phyloP scores from a whole-genome alignment of 2,797 vertebrate genomes.

The Sebastes iracundus region DNA sequence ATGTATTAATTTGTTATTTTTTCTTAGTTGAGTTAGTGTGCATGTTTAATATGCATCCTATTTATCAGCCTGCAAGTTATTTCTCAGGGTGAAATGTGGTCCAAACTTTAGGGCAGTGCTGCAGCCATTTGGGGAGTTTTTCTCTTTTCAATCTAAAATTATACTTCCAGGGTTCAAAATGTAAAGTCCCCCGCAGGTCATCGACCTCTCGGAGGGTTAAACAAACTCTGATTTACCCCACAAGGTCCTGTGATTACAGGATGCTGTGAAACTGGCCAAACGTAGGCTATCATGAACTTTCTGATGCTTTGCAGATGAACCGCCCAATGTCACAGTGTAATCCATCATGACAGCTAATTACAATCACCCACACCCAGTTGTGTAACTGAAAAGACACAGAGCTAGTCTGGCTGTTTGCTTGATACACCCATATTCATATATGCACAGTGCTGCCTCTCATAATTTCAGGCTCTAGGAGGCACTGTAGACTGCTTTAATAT shows the following conservation, averaged over 20 bases:
- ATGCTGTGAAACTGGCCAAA: background rate
- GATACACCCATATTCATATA: background rate
- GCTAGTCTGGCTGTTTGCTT: background rate
- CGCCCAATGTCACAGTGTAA: background rate
- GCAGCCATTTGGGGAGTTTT: conserved; percentile 57
- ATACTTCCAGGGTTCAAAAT: background rate
- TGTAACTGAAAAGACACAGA: background rate
- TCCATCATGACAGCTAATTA: conserved; percentile 9
- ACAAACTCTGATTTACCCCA: background rate
- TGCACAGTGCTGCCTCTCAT: background rate
- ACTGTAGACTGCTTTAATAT: background rate
- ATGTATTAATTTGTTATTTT: background rate
- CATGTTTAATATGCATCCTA: background rate
- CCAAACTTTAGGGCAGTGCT: rapidly evolving
- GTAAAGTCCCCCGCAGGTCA: background rate
- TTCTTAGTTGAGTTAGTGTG: too few species aligned
- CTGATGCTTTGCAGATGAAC: conserved; percentile 23
- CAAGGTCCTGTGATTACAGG: background rate
- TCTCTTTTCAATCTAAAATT: background rate
- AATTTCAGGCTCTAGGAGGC: conserved; percentile 29
- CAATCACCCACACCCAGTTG: conserved; percentile 7
- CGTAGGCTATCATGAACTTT: background rate
- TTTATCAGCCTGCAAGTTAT: background rate
- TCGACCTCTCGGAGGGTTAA: background rate
- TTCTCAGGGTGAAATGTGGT: rapidly evolving